Conservation (phyloP, 1,140 invertebrate species). For the Drosophila ironensis region DNA sequence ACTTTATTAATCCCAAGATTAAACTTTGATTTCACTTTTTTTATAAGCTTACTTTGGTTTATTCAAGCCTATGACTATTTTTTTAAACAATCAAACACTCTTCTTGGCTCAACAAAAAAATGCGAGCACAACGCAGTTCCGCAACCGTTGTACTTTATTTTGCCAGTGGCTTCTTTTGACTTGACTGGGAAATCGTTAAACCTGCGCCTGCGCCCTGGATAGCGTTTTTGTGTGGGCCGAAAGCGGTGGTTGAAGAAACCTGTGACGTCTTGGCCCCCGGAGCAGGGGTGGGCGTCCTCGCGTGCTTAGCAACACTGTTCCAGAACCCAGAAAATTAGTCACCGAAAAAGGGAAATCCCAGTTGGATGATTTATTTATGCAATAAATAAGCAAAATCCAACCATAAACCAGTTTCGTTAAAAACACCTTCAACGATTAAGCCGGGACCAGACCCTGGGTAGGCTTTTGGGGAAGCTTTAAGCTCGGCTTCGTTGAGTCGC, state of each 20-base stretch:
- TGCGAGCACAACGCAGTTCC: conserved; percentile 53
- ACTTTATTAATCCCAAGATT: not conserved
- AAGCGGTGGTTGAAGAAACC: conserved; percentile 40
- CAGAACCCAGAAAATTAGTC: not conserved
- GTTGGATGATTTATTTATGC: not conserved
- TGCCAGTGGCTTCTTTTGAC: conserved; percentile 47
- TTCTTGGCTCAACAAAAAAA: conserved; percentile 15
- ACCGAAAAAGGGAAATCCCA: not conserved
- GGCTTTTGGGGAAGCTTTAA: conserved; percentile 26
- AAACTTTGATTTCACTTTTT: too few species aligned
- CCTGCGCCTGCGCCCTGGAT: conserved; percentile 43
- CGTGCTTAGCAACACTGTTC: conserved; percentile 29
- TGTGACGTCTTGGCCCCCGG: conserved; percentile 44
- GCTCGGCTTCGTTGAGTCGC: conserved; percentile 18
- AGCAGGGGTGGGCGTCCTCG: not conserved
- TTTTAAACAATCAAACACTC: not conserved
- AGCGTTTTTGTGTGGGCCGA: conserved; percentile 41
- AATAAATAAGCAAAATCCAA: not conserved
- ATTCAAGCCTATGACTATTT: not conserved
- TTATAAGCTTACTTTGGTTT: conserved; percentile 35
- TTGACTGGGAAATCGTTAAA: conserved; percentile 64
- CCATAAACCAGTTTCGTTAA: not conserved
- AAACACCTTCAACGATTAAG: not conserved
- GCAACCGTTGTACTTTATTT: conserved; percentile 56
- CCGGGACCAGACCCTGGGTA: not conserved